Conservation (phyloP, 2,888 invertebrate genomes). For the Penaeus monodon region DNA sequence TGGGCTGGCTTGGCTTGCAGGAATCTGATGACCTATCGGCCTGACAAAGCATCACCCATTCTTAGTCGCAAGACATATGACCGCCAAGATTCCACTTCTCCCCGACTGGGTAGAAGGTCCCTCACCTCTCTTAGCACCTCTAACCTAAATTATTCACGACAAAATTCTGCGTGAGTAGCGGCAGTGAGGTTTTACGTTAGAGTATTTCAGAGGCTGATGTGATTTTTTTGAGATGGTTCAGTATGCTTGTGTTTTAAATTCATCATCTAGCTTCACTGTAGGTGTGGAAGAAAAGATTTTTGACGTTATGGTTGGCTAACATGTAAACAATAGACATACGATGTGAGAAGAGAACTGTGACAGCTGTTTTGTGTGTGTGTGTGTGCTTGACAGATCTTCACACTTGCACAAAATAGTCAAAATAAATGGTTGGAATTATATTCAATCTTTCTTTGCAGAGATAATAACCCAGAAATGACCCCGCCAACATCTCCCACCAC, state of each 20-base stretch:
- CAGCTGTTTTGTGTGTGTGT: conserved; percentile 14
- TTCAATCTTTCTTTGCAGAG: conserved; percentile 28
- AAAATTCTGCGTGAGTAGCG: conserved; percentile 57
- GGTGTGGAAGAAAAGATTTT: too few relatives aligned
- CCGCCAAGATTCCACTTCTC: conserved; percentile 68
- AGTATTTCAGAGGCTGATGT: neutral
- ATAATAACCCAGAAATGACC: conserved; percentile 57
- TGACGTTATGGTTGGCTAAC: too few relatives aligned
- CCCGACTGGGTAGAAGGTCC: conserved; percentile 65
- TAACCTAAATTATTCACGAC: conserved; percentile 55
- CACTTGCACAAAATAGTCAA: neutral
- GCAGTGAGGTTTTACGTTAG: neutral
- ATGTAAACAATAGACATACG: too few relatives aligned
- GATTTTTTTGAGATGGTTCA: conserved; percentile 4
- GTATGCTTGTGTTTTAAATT: neutral
- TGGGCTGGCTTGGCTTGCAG: conserved; percentile 54
- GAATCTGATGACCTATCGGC: conserved; percentile 49
- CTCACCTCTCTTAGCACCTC: conserved; percentile 52
- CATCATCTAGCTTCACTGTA: too few relatives aligned
- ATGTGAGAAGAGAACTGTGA: too few relatives aligned
- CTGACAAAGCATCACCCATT: conserved; percentile 67
- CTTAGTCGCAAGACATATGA: conserved; percentile 68
- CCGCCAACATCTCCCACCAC: conserved; percentile 77
- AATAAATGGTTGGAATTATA: too few relatives aligned
- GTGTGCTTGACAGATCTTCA: neutral